Evolutionary conservation across 92 coral and sea anemone genomes (phyloP), one percentile per base, ranked within the genome.

Genomic region (Phymanthus crucifer): DNA sequence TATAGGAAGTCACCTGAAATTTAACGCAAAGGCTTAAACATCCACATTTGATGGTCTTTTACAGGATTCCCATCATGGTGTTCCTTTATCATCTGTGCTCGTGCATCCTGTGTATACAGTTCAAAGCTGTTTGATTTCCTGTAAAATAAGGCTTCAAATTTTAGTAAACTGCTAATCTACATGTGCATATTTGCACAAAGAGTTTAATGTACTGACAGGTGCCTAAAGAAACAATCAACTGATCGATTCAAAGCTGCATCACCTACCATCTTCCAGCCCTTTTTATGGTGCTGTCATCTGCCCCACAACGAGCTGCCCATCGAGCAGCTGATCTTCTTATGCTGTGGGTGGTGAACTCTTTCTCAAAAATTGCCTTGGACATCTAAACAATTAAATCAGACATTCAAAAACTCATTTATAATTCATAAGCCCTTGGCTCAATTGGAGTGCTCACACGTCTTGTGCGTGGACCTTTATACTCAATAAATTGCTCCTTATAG

Each of bases 221-320:
- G 10, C 43, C 5, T 38, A 10, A 6, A 26, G 2, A 17, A 21
- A 27, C 24, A 66, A 66, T 21, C 16, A 50, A 50, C 8, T 14
- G 16, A 14, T 10, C 16, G 27, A 27, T 24, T 17, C 9, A 17
- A 14, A 68, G 32, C 29, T 37, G 2, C 54, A 18, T 17, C 27
- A 86, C 89, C 34, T 75, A 83, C 91, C 88, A 83, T 83, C 91
- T 69, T 50, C 91, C 91, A 34, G 91, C 91, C 35, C 91, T 73
- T 84, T 88, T 88, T 3, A 88, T 88, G 21, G 91, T 78, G 64
- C 89, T 80, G 26, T 88, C 86, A 68, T 88, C 87, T 0, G 91
- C 88, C 32, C 88, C 91, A 84, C 86, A 83, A 4, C 86, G 71
- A 34, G 91, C 91, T 38, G 88, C 91, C 88, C 91, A 88, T 48